Evolutionary conservation across 2,113 vertebrate species (phyloP).

Genomic region (Holacanthus passer): DNA sequence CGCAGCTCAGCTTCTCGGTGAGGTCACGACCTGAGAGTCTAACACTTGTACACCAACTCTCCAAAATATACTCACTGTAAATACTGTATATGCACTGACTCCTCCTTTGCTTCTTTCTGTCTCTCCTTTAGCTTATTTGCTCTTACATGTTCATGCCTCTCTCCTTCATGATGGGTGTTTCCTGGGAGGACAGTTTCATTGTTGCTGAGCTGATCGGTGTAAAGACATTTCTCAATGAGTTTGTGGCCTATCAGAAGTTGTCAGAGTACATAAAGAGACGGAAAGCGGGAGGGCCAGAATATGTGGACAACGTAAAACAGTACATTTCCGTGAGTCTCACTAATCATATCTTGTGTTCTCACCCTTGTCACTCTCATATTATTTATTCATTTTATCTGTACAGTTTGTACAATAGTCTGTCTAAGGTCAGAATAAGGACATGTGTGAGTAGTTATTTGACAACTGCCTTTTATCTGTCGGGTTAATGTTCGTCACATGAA

Average conservation of each 20-base stretch:
- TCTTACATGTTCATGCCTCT: conserved; percentile 92
- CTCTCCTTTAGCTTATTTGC: conserved; percentile 85
- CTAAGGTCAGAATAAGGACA: too few relatives aligned
- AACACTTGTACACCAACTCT: background rate
- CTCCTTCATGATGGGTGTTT: conserved; percentile 93
- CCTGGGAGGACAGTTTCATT: conserved; percentile 92
- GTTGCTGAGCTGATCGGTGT: conserved; percentile 90
- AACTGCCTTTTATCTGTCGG: too few relatives aligned
- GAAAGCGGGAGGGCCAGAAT: conserved; percentile 84
- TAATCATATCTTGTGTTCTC: background rate
- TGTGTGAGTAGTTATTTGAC: too few relatives aligned
- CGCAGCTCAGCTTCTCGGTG: conserved; percentile 92
- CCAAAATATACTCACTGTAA: background rate
- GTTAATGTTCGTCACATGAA: too few relatives aligned
- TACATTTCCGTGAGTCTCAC: conserved; percentile 78
- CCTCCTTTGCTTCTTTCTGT: conserved; percentile 11
- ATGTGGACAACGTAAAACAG: conserved; percentile 87
- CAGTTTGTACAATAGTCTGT: too few relatives aligned
- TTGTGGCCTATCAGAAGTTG: conserved; percentile 90
- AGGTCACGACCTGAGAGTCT: background rate
- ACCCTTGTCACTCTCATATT: background rate
- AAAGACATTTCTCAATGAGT: conserved; percentile 94
- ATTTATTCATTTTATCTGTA: background rate
- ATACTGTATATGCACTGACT: background rate
- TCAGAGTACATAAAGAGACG: conserved; percentile 84